Percentiles rank a stretch among this genome's conserved stretches.
These are phyloP conservation scores for Paraescarpia echinospica DNA, from an alignment of 1,140 invertebrate species.

Conservation along the genomic window DNA sequence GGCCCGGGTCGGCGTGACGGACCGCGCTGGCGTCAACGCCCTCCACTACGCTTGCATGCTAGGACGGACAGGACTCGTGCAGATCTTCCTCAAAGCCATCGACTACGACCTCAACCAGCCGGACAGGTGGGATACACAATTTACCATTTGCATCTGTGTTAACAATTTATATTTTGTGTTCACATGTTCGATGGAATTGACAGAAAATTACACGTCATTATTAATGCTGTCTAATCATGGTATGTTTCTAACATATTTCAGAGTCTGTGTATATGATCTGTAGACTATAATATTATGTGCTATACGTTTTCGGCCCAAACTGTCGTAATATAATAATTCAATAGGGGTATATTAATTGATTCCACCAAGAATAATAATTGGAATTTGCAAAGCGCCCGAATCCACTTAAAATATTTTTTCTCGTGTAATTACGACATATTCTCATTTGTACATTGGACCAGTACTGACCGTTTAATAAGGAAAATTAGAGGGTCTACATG, in stretches of 20 bases:
- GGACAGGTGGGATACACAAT: constrained; percentile 29
- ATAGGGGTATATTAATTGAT: background rate
- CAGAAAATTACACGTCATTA: background rate
- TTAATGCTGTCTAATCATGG: background rate
- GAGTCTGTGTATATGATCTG: background rate
- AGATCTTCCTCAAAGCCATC: constrained; percentile 43
- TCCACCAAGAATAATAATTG: background rate
- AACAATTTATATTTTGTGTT: background rate
- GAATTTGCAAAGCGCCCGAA: too few species aligned
- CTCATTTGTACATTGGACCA: too few species aligned
- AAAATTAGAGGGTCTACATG: too few species aligned
- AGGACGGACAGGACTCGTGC: constrained; percentile 37
- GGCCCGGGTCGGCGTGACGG: constrained; percentile 37
- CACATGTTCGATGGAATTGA: background rate
- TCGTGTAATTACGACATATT: too few species aligned
- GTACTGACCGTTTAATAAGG: too few species aligned
- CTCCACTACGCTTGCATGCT: constrained; percentile 51
- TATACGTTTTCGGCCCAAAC: background rate
- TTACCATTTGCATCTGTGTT: background rate
- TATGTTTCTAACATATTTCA: background rate
- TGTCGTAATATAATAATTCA: background rate
- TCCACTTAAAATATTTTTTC: too few species aligned
- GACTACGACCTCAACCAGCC: constrained; percentile 45
- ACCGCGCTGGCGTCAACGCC: constrained; percentile 45
- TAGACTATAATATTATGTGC: background rate